These are phyloP conservation scores for Menidia beryllina DNA, from an alignment of 2,113 vertebrate species.

Conservation along the genomic window DNA sequence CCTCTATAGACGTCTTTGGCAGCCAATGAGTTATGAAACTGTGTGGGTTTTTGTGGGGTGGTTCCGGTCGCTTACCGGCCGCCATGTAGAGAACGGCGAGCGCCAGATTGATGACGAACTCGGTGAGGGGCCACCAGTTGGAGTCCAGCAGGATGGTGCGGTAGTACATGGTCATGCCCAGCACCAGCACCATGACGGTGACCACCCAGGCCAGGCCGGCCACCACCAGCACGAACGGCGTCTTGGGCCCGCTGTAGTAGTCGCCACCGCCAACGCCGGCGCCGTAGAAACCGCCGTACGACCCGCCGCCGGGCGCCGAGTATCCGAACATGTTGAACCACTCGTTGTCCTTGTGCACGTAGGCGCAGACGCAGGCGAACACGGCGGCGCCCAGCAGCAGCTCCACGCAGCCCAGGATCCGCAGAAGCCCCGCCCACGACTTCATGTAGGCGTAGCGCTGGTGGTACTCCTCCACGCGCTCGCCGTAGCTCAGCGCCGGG, in stretches of 20 bases:
- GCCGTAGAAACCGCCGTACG: conserved; percentile 53
- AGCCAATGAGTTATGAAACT: no score
- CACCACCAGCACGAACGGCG: conserved; percentile 91
- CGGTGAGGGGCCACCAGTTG: conserved; percentile 95
- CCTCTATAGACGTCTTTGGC: no score
- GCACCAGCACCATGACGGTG: conserved; percentile 89
- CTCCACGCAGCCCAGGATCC: conserved; percentile 89
- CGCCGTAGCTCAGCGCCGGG: conserved; percentile 85
- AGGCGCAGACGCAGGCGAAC: conserved; percentile 95
- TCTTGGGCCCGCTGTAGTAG: conserved; percentile 93
- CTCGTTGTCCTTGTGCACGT: conserved; percentile 97
- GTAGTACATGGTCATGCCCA: conserved; percentile 99
- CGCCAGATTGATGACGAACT: conserved; percentile 91
- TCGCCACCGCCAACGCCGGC: conserved; percentile 67
- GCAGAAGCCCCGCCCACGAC: conserved; percentile 94
- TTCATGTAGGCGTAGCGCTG: conserved; percentile 94
- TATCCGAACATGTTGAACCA: conserved; percentile 96
- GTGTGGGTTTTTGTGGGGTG: no score
- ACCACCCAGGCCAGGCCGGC: conserved; percentile 90
- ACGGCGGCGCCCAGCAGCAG: conserved; percentile 92
- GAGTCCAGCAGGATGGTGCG: conserved; percentile 95
- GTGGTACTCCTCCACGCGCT: conserved; percentile 88
- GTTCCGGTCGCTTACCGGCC: conserved; percentile 71
- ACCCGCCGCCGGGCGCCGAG: conserved; percentile 85
- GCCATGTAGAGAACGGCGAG: conserved; percentile 92